phyloP scores from a whole-genome alignment of 2,113 vertebrate species.

The Apteryx mantelli region DNA sequence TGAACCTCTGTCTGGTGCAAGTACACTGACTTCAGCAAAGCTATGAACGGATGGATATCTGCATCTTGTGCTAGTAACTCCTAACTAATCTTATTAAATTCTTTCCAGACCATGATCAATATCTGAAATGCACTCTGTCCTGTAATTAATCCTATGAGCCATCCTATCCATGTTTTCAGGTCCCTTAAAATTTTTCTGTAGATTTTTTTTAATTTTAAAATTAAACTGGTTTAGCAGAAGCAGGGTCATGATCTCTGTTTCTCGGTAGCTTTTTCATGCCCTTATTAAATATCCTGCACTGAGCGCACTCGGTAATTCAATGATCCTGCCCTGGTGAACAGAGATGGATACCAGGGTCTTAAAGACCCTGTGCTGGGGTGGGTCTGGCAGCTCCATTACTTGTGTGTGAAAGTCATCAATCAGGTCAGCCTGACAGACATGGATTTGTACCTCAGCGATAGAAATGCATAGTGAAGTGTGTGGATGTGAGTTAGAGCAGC shows the following conservation, averaged over 20 bases:
- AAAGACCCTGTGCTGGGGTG: not conserved
- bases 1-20: not conserved
- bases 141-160: constrained; percentile 54
- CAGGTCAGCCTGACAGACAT: not conserved
- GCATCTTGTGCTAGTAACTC: constrained; percentile 22
- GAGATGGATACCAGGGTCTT: not conserved
- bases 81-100: constrained; percentile 46
- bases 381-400: not conserved
- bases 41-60: constrained; percentile 37
- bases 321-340: not conserved
- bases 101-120: constrained; percentile 45
- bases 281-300: constrained; percentile 32
- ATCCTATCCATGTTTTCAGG: not conserved
- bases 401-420: not conserved
- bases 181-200: constrained; percentile 9
- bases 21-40: constrained; percentile 31
- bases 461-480: not conserved
- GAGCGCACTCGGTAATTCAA: constrained; percentile 23
- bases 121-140: constrained; percentile 57
- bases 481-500: not conserved
- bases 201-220: constrained; percentile 47
- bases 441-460: not conserved
- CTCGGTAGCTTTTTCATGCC: not conserved
- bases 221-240: constrained; percentile 27
- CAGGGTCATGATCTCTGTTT: constrained; percentile 26